Conservation (phyloP, 2,888 invertebrate species). For the Tethea ocularis region DNA sequence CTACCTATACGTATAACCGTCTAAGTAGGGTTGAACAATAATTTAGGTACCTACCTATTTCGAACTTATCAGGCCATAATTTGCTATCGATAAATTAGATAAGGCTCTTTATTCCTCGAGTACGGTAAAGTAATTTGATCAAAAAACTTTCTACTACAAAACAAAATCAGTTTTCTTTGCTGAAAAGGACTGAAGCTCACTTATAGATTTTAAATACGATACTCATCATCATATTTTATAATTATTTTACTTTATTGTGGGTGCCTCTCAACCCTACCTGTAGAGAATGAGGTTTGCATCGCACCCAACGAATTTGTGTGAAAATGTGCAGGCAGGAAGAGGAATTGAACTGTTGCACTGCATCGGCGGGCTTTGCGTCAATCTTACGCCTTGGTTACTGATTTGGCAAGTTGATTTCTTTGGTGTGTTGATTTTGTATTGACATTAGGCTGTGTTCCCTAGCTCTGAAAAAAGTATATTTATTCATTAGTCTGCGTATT, state of each 20-base stretch:
- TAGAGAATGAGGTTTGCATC: constrained; percentile 20
- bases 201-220: too few species aligned
- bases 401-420: neutral
- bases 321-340: constrained; percentile 25
- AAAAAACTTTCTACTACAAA: too few species aligned
- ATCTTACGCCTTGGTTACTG: neutral
- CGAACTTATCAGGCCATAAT: too few species aligned
- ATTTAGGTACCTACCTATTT: too few species aligned
- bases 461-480: neutral
- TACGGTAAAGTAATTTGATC: too few species aligned
- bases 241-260: neutral
- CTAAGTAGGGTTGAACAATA: neutral
- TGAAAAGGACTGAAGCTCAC: too few species aligned
- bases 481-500: neutral
- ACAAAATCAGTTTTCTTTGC: too few species aligned
- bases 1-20: neutral
- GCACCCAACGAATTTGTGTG: constrained; percentile 24
- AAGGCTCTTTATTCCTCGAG: too few species aligned
- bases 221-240: too few species aligned
- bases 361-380: neutral
- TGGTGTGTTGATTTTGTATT: constrained; percentile 20
- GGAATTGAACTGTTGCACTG: constrained; percentile 12
- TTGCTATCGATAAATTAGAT: too few species aligned
- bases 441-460: neutral
- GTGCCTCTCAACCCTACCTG: neutral